A percentile compares a stretch with the other conserved stretches of the same genome.
phyloP scores from a whole-genome alignment of 2,888 invertebrate genomes.

The Aelia acuminata region DNA sequence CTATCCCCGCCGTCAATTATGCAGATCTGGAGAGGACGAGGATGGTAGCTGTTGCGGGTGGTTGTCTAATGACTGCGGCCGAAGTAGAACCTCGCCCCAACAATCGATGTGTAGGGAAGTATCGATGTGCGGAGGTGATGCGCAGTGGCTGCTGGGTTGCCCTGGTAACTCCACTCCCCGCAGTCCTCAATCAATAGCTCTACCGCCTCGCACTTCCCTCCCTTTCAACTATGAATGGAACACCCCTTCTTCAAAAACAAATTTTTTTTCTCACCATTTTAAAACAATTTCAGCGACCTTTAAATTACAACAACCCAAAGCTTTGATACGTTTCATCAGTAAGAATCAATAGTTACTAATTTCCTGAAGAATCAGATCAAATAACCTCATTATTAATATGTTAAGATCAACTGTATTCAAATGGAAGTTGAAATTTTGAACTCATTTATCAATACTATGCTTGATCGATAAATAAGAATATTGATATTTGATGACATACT shows the following conservation, averaged over 20 bases:
- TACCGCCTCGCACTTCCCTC: conserved; percentile 9
- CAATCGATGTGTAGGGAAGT: conserved; percentile 47
- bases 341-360: too few relatives aligned
- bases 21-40: neutral
- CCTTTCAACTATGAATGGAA: conserved; percentile 45
- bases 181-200: conserved; percentile 55
- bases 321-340: too few relatives aligned
- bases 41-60: conserved; percentile 2
- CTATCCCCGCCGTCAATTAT: neutral
- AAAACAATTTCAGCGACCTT: neutral
- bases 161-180: conserved; percentile 52
- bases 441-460: too few relatives aligned
- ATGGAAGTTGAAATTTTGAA: too few relatives aligned
- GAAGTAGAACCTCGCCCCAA: conserved; percentile 34
- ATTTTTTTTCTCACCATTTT: neutral
- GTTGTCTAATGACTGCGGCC: conserved; percentile 16
- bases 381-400: too few relatives aligned
- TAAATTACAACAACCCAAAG: too few relatives aligned
- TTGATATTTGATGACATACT: too few relatives aligned
- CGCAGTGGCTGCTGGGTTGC: conserved; percentile 50
- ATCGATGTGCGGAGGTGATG: conserved; percentile 50
- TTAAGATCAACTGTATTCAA: too few relatives aligned
- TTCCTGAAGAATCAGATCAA: too few relatives aligned
- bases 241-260: neutral
- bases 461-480: too few relatives aligned